Percentiles rank a stretch among this genome's conserved stretches.
These are phyloP conservation scores for Agriotes lineatus DNA, from an alignment of 2,888 invertebrate genomes.

Conservation along the genomic window DNA sequence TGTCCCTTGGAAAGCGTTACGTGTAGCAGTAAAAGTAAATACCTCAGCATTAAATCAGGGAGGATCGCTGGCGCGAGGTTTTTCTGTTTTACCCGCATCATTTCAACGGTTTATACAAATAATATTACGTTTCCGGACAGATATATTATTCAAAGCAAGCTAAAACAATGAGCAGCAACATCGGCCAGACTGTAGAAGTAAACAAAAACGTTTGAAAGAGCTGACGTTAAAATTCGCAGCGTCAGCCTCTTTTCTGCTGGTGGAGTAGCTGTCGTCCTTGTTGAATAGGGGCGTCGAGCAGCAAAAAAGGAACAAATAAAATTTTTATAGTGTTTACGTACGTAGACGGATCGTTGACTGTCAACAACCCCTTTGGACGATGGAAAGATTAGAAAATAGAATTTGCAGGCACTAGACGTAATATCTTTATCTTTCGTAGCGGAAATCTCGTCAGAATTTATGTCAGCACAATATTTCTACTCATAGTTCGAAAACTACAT, in stretches of 20 bases:
- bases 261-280: slow-evolving; percentile 13
- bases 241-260: slow-evolving; percentile 17
- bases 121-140: neutral
- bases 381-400: slow-evolving; percentile 3
- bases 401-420: neutral
- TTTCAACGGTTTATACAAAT: too few relatives aligned
- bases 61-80: too few relatives aligned
- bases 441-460: neutral
- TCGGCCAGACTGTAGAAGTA: neutral
- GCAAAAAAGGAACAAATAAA: slow-evolving; percentile 17
- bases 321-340: slow-evolving; percentile 19
- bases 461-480: neutral
- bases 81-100: too few relatives aligned
- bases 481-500: too few relatives aligned
- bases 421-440: neutral
- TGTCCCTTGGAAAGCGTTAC: too few relatives aligned
- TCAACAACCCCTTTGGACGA: slow-evolving; percentile 7
- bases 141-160: neutral
- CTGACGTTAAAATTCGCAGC: slow-evolving; percentile 13
- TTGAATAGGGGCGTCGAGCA: slow-evolving; percentile 13
- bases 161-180: neutral
- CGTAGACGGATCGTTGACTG: slow-evolving; percentile 17
- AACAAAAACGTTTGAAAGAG: slow-evolving; percentile 16
- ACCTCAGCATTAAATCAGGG: too few relatives aligned
- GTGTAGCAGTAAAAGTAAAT: too few relatives aligned